Base-by-base conservation (phyloP, 1,140 invertebrate species). In the Periplaneta americana region DNA sequence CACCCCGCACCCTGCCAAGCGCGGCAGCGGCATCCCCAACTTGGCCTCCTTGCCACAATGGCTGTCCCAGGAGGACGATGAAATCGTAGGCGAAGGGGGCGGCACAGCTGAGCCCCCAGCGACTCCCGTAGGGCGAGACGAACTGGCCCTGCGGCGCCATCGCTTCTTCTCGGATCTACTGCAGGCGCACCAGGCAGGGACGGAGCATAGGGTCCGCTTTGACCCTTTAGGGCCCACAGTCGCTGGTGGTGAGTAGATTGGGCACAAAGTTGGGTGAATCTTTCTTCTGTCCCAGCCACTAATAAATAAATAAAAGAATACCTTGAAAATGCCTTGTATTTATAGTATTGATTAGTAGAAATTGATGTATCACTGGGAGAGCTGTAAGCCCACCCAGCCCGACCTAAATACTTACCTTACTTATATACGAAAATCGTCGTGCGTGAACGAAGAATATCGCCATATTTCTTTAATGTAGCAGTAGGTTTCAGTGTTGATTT, bases 81-180 rank as follows among this genome's bases (percentile, higher is more conserved):
- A 83, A 81, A 17, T 85, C 18, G 83, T 80, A 36, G 85, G 83
- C 28, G 87, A 86, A 18, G 85, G 84, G 74, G 88, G 87, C 78
- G 90, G 92, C n/a, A 91, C 91, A 79, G 88, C 91, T 83, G 93
- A 93, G 85, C 93, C 93, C 82, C 93, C 93, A 28, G 93, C 93
- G 35, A 94, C 93, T 18, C 93, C 93, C n/a, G 91, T 94, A 31
- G 94, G 93, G 74, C 90, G 93, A 74, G 94, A 95, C 86, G 94
- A 95, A 86, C 87, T 95, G 83, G 94, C 94, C 81, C 87, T 95
- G 82, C 89, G 93, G 74, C 90, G 94, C 77, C 94, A 95, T 86
- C 89, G 94, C 83, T 93, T 95, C 86, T 95, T 95, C 87, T 94
- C 94, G 74, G 94, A 95, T 84, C 89, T 95, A 79, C 90, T 95